Evolutionary conservation across 2,888 invertebrate genomes (phyloP), one percentile per base, ranked within the genome.

Genomic region (Cinara cedri): DNA sequence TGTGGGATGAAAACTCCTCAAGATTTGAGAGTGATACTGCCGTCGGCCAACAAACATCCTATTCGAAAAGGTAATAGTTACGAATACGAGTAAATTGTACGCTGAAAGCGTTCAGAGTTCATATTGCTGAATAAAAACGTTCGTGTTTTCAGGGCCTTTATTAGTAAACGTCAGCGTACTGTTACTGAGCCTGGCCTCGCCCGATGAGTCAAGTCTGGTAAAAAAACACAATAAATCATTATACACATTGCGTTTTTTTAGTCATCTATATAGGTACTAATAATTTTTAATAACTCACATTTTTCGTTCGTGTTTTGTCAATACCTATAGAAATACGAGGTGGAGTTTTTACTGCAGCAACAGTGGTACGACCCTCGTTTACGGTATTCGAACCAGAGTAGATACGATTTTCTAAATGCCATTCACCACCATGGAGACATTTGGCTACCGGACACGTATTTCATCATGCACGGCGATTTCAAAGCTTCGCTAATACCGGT

Each of bases 381-480:
- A 84, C 90, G 91, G 84, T 95, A 95, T 88, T 92, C 93, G 85
- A 95, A 95, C 87, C 92, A 92, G 86, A 94, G 93, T 83, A 90
- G 91, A 85, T 94, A 93, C 89, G 93, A 93, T 85, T 95, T 91
- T 87, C 89, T 96, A 84, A 96, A 96, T 88, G 96, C 95, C 83
- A 93, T 96, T 85, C 95, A 95, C 87, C 96, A 96, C 86, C 93
- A 95, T 89, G 92, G 93, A 86, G 91, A 94, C 85, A 93, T 96
- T 86, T 96, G 95, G 96, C 89, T 95, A 84, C 96, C 96, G 82
- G 96, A 96, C 88, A 96, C 95, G 81, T 96, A 96, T 87, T 96
- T 96, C 88, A 95, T 96, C 86, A 96, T 96, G 93, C 96, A 96
- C 87, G 96, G 96, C 82, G 96, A 96, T 88, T 96, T 96, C 88